These are phyloP conservation scores for Ennomos erosarius DNA, from an alignment of 2,888 invertebrate genomes.

Conservation along the genomic window DNA sequence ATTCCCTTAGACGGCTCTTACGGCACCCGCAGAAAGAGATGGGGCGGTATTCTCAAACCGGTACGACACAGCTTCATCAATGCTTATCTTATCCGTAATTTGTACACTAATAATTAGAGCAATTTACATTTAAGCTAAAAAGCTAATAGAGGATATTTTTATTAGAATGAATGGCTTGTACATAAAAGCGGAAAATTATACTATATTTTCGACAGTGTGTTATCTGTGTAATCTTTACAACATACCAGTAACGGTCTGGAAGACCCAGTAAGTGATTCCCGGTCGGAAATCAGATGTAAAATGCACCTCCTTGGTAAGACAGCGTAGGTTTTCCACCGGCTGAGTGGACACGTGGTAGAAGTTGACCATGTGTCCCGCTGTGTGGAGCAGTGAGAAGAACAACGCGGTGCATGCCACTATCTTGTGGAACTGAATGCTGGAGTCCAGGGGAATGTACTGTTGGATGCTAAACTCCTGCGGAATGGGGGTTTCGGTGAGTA, in stretches of 20 bases:
- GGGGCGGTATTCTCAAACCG: no score
- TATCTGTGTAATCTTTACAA: neutral
- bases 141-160: no score
- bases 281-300: slow-evolving; percentile 97
- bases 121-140: no score
- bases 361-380: slow-evolving; percentile 97
- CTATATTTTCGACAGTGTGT: neutral
- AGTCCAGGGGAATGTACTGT: slow-evolving; percentile 96
- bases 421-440: slow-evolving; percentile 98
- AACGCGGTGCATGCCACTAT: slow-evolving; percentile 97
- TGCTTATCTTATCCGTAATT: no score
- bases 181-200: no score
- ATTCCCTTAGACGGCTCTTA: no score
- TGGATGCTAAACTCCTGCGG: slow-evolving; percentile 93
- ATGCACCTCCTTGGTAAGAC: slow-evolving; percentile 96
- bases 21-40: no score
- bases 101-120: no score
- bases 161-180: no score
- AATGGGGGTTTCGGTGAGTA: slow-evolving; percentile 4
- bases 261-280: slow-evolving; percentile 97
- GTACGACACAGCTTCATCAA: no score
- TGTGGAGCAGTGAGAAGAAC: slow-evolving; percentile 96
- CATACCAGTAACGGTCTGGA: slow-evolving; percentile 96
- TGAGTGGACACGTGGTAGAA: slow-evolving; percentile 99
- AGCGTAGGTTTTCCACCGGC: slow-evolving; percentile 95